Evolutionary conservation across 2,797 vertebrate species (phyloP).

Genomic region (Columba guinea): DNA sequence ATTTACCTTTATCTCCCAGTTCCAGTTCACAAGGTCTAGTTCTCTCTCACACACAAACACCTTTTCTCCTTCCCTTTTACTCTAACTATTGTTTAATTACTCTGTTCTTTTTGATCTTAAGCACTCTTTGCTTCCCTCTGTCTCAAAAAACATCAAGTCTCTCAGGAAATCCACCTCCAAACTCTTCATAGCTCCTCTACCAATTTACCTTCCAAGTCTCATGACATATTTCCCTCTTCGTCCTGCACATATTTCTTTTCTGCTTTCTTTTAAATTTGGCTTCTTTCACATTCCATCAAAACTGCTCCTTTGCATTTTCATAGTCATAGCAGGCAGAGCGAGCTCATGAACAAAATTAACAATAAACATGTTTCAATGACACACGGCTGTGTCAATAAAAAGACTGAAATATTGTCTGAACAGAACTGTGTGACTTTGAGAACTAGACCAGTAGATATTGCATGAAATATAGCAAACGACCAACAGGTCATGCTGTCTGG

Average conservation of each 20-base stretch:
- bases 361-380: not conserved
- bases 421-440: not conserved
- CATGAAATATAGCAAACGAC: not conserved
- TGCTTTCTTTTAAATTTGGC: not conserved
- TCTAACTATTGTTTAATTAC: not conserved
- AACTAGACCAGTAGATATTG: not conserved
- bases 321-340: not conserved
- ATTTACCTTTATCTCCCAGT: not conserved
- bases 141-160: not conserved
- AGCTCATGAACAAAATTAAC: conserved; percentile 8
- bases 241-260: not conserved
- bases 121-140: not conserved
- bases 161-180: conserved; percentile 13
- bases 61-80: not conserved
- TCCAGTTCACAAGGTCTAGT: not conserved
- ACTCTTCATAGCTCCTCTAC: not conserved
- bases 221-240: not conserved
- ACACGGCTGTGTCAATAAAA: conserved; percentile 7
- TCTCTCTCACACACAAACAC: not conserved
- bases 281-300: conserved; percentile 13
- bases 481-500: not conserved
- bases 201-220: not conserved
- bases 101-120: not conserved
- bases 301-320: conserved; percentile 19
- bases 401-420: conserved; percentile 18